Percentiles rank a stretch among this genome's conserved stretches.
phyloP scores from a whole-genome alignment of 2,888 invertebrate species.

The Mesochorus sp. region DNA sequence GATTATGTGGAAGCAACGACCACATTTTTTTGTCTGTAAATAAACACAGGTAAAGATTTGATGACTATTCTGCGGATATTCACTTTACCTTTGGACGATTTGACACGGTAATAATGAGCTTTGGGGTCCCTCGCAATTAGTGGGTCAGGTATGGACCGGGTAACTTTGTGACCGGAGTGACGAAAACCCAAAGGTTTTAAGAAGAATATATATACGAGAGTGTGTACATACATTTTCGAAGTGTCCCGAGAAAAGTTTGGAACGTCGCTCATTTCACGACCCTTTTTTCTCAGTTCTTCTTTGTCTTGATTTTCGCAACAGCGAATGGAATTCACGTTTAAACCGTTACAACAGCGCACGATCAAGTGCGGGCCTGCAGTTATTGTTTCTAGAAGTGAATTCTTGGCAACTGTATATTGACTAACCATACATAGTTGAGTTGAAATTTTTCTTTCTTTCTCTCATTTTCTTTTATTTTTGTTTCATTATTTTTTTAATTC shows the following conservation, averaged over 20 bases:
- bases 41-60: too few relatives aligned
- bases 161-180: conserved; percentile 48
- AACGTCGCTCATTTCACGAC: conserved; percentile 14
- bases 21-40: too few relatives aligned
- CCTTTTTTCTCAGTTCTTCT: conserved; percentile 37
- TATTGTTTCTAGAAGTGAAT: conserved; percentile 60
- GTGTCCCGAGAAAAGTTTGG: conserved; percentile 23
- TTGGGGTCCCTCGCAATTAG: conserved; percentile 42
- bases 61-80: too few relatives aligned
- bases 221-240: conserved; percentile 4
- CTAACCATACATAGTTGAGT: conserved; percentile 1
- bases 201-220: background rate
- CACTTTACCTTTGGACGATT: conserved; percentile 24
- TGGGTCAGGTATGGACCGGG: conserved; percentile 38
- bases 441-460: background rate
- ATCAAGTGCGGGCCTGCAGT: conserved; percentile 28
- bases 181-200: conserved; percentile 38
- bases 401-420: conserved; percentile 47
- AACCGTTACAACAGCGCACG: conserved; percentile 60
- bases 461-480: background rate
- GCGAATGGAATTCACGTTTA: conserved; percentile 51
- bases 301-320: conserved; percentile 40
- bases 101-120: conserved; percentile 44
- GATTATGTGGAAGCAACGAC: too few relatives aligned
- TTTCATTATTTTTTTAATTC: too few relatives aligned